A percentile compares a stretch with the other conserved stretches of the same genome.
phyloP scores from a whole-genome alignment of 2,888 invertebrate species.

The Microctonus brassicae region DNA sequence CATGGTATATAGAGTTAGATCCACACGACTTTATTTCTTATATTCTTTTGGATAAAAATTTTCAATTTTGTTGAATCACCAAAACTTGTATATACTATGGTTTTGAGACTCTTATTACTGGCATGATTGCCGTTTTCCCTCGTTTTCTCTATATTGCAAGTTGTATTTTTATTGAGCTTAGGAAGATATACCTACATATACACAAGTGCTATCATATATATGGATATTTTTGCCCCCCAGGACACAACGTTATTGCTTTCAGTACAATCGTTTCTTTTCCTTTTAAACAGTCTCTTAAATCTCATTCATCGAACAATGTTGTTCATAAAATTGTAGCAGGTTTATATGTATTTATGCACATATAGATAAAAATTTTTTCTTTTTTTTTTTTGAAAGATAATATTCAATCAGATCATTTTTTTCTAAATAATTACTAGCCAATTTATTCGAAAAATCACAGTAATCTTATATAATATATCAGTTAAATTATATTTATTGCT shows the following conservation, averaged over 20 bases:
- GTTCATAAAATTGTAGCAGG: background rate
- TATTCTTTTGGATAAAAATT: conserved; percentile 11
- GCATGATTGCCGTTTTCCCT: conserved; percentile 1
- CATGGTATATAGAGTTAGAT: conserved; percentile 40
- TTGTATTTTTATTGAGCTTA: conserved; percentile 31
- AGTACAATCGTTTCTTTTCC: conserved; percentile 43
- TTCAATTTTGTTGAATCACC: conserved; percentile 25
- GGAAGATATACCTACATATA: conserved; percentile 12
- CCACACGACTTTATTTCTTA: background rate
- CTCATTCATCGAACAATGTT: conserved; percentile 29
- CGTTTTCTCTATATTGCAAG: conserved; percentile 30
- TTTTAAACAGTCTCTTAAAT: conserved; percentile 41
- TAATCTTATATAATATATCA: too few relatives aligned
- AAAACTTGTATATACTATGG: conserved; percentile 2
- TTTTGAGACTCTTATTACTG: conserved; percentile 7
- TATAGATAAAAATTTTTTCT: too few relatives aligned
- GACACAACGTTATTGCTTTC: conserved; percentile 46
- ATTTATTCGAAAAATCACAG: too few relatives aligned
- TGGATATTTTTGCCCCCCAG: conserved; percentile 37
- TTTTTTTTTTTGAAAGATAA: too few relatives aligned
- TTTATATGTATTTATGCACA: background rate
- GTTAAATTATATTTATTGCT: too few relatives aligned
- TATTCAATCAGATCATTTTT: too few relatives aligned
- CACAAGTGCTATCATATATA: conserved; percentile 6
- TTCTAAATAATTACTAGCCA: too few relatives aligned